Evolutionary conservation across 2,888 invertebrate species (phyloP).

Genomic region (Dolichomitus sp.): DNA sequence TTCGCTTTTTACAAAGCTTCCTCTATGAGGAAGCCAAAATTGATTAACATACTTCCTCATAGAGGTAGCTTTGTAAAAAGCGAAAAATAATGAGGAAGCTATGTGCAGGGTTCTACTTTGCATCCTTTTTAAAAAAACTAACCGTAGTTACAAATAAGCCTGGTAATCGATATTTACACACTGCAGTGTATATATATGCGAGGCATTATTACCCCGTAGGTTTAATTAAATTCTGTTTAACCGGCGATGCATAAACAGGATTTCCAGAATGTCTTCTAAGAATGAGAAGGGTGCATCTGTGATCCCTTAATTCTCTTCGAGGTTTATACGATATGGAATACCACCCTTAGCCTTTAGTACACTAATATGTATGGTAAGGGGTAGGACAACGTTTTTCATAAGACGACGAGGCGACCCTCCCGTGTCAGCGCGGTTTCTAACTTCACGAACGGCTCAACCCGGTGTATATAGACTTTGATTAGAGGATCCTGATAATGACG

Average conservation of each 20-base stretch:
- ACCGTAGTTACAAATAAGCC: background rate
- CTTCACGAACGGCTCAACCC: conserved; percentile 69
- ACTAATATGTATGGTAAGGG: conserved; percentile 70
- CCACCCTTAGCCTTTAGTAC: conserved; percentile 53
- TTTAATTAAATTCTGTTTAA: conserved; percentile 55
- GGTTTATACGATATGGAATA: conserved; percentile 52
- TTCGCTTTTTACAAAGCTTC: no score
- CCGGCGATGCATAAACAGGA: conserved; percentile 29
- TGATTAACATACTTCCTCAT: no score
- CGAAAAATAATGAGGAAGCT: no score
- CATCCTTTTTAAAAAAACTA: background rate
- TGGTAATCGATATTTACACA: conserved; percentile 5
- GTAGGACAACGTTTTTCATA: conserved; percentile 51
- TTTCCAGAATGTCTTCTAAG: conserved; percentile 32
- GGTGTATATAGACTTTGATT: conserved; percentile 79
- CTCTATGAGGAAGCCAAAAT: no score
- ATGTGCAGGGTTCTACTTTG: no score
- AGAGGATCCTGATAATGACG: conserved; percentile 84
- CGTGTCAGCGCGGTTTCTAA: conserved; percentile 73
- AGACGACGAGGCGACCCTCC: conserved; percentile 61
- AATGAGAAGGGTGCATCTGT: conserved; percentile 52
- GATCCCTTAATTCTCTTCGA: conserved; percentile 71
- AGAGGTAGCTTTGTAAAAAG: no score
- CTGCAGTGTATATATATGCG: background rate
- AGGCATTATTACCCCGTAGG: conserved; percentile 12